Base-by-base conservation (phyloP, 2,113 vertebrate species). In the Cinclus cinclus region DNA sequence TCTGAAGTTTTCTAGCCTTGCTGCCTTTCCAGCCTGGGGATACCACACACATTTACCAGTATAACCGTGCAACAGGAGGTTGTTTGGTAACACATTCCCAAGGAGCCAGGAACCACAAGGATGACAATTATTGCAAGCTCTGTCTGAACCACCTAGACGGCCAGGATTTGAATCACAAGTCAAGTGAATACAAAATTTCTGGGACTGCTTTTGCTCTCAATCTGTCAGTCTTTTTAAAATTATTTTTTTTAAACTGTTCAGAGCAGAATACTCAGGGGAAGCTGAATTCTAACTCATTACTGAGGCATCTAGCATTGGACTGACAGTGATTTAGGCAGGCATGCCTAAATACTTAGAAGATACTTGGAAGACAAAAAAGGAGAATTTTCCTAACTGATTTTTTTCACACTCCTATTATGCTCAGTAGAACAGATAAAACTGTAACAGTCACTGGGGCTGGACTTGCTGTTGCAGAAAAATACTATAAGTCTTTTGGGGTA, bases 131-230 rank as follows among this genome's bases (percentile, higher is more conserved):
- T 56, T 64, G 64, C 68, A 89, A 94, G 56, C 31, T 83, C 56
- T 85, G 50, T 65, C 37, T 92, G 79, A 96, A 93, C 18, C 60
- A 92, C 64, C 41, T 75, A 94, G 83, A 83, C 85, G 70, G 64
- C 31, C 44, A 68, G 56, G 64, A 81, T 93, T 63, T 81, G 79
- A 94, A 50, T 92, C 87, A 92, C 47, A 86, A 47, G 9, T 70
- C 46, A 82, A 77, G 79, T 56, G 41, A 53, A 49, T 90, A 80
- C 79, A 94, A 89, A 92, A 94, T 47, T 94, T 95, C 82, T 81
- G 90, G 87, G 89, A 90, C 42, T 88, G 59, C 64, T 93, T 94
- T 83, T 95, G 71, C 78, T 87, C 82, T 88, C 85, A 91, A 77
- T 90, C 88, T 95, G 92, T 89, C 92, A 92, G 71, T 94, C 68